These are phyloP conservation scores for Adineta ricciae DNA, from an alignment of 2,888 invertebrate species.

Conservation along the genomic window DNA sequence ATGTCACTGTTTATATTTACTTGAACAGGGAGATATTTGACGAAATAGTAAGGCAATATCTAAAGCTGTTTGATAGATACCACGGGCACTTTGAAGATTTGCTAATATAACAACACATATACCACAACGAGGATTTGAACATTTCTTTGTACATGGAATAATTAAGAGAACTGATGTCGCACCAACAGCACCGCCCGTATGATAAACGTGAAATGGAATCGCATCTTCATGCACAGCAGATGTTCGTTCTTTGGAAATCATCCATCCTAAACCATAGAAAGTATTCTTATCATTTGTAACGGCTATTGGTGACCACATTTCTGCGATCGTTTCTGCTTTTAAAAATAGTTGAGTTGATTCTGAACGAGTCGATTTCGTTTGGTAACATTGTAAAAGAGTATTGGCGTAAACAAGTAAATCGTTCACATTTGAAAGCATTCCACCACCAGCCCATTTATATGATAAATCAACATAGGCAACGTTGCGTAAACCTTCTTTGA, in stretches of 20 bases:
- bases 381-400: constrained; percentile 54
- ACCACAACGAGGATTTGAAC: constrained; percentile 5
- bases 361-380: constrained; percentile 37
- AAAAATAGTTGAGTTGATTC: constrained; percentile 38
- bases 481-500: constrained; percentile 48
- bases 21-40: neutral
- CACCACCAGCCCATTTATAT: constrained; percentile 59
- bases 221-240: constrained; percentile 27
- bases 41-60: neutral
- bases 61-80: neutral
- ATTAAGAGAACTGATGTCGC: constrained; percentile 54
- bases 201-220: constrained; percentile 45
- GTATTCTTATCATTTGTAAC: constrained; percentile 36
- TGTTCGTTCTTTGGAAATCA: constrained; percentile 37
- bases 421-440: constrained; percentile 54
- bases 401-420: constrained; percentile 56
- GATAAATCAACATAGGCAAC: constrained; percentile 56
- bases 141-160: constrained; percentile 8
- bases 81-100: neutral
- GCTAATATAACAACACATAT: neutral
- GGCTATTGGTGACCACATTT: constrained; percentile 50
- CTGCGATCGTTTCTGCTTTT: constrained; percentile 46
- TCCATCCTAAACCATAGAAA: constrained; percentile 53
- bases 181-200: constrained; percentile 57
- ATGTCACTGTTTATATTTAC: neutral